A percentile compares a stretch with the other conserved stretches of the same genome.
Evolutionary conservation across 2,113 vertebrate genomes (phyloP).

Genomic region (Sus scrofa): DNA sequence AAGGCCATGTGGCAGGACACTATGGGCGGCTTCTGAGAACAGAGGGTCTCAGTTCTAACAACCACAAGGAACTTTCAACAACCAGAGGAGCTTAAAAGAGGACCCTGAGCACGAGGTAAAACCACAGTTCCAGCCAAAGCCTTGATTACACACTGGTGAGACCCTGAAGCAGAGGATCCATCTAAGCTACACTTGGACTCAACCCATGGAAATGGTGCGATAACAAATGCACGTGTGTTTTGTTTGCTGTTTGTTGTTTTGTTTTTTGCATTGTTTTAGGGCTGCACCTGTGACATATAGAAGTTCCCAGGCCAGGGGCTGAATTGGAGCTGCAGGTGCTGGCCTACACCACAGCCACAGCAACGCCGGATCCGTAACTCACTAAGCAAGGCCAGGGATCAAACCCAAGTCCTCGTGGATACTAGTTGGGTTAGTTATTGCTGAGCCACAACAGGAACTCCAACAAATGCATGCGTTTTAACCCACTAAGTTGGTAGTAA

Average conservation of each 20-base stretch:
- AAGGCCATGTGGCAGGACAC: background rate
- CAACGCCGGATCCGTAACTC: too few species aligned
- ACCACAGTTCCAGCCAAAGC: background rate
- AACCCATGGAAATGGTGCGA: background rate
- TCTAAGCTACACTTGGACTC: background rate
- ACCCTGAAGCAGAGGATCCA: background rate
- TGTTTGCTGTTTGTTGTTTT: too few species aligned
- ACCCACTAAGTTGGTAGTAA: background rate
- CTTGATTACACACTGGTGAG: background rate
- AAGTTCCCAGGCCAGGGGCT: too few species aligned
- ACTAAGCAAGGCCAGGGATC: too few species aligned
- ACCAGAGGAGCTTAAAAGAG: background rate
- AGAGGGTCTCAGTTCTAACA: background rate
- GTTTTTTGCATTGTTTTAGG: too few species aligned
- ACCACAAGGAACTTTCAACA: background rate
- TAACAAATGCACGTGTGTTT: background rate
- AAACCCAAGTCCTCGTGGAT: too few species aligned
- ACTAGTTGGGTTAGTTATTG: too few species aligned
- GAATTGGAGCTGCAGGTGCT: too few species aligned
- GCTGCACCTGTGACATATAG: too few species aligned
- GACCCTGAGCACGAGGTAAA: background rate
- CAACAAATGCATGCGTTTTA: background rate
- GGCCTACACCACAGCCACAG: too few species aligned
- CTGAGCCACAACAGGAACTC: too few species aligned
- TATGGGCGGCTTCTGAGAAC: background rate